These are phyloP conservation scores for Harmothoe impar DNA, from an alignment of 2,888 invertebrate species.

Conservation along the genomic window DNA sequence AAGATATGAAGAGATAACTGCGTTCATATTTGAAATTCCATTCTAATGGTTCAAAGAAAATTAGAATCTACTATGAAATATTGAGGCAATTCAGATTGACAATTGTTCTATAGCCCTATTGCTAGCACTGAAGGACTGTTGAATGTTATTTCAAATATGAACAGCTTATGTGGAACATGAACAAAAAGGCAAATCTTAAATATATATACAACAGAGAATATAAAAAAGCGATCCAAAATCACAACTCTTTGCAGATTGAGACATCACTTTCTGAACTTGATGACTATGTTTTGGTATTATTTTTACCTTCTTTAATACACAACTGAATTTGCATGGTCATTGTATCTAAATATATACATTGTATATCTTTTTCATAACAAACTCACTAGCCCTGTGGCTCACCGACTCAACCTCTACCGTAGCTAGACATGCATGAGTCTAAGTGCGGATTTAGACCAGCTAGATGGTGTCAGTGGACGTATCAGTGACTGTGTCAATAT, in stretches of 20 bases:
- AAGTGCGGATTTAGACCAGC: not conserved
- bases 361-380: not conserved
- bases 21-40: constrained; percentile 41
- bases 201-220: not conserved
- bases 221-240: not conserved
- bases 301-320: not conserved
- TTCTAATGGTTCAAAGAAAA: not conserved
- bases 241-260: not conserved
- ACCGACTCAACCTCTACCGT: not conserved
- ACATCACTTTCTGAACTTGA: not conserved
- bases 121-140: not conserved
- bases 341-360: constrained; percentile 9
- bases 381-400: constrained; percentile 23
- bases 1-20: not conserved
- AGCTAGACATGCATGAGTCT: constrained; percentile 27
- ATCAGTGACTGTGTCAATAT: not conserved
- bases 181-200: not conserved
- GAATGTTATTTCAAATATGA: constrained; percentile 13
- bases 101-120: too few relatives aligned
- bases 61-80: too few relatives aligned
- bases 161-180: not conserved
- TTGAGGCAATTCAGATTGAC: too few relatives aligned
- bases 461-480: constrained; percentile 20
- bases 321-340: constrained; percentile 23
- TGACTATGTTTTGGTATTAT: not conserved